These are phyloP conservation scores for Pharmacophagus antenor DNA, from an alignment of 2,888 invertebrate species.

Conservation along the genomic window DNA sequence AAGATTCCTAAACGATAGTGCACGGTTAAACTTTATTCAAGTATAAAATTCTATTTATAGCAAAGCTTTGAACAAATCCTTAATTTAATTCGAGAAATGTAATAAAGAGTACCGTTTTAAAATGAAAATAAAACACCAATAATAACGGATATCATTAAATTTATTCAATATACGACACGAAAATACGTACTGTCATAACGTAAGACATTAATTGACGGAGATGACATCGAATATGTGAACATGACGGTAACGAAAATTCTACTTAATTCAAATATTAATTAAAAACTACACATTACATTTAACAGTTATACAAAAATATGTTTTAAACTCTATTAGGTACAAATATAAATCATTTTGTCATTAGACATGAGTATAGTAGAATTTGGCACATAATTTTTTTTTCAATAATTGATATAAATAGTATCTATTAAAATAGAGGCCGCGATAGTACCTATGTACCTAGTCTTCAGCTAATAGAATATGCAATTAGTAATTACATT, in stretches of 20 bases:
- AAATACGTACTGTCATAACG: slow-evolving; percentile 12
- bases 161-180: slow-evolving; percentile 18
- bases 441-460: too few relatives aligned
- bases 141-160: background rate
- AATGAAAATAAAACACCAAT: slow-evolving; percentile 5
- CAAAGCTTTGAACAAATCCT: background rate
- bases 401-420: background rate
- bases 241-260: background rate
- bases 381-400: slow-evolving; percentile 16
- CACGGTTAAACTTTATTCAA: background rate
- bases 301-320: slow-evolving; percentile 64
- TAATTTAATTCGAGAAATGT: background rate
- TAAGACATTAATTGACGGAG: slow-evolving; percentile 22
- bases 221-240: slow-evolving; percentile 6
- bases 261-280: background rate
- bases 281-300: slow-evolving; percentile 18
- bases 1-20: background rate
- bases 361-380: background rate
- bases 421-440: background rate
- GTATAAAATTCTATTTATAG: background rate
- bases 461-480: too few relatives aligned
- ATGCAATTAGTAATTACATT: background rate
- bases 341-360: slow-evolving; percentile 23
- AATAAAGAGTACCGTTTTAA: background rate
- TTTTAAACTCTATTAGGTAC: slow-evolving; percentile 39